Percentiles rank a stretch among this genome's conserved stretches.
phyloP scores from a whole-genome alignment of 1,140 invertebrate species.

The Drosophila arizonae region DNA sequence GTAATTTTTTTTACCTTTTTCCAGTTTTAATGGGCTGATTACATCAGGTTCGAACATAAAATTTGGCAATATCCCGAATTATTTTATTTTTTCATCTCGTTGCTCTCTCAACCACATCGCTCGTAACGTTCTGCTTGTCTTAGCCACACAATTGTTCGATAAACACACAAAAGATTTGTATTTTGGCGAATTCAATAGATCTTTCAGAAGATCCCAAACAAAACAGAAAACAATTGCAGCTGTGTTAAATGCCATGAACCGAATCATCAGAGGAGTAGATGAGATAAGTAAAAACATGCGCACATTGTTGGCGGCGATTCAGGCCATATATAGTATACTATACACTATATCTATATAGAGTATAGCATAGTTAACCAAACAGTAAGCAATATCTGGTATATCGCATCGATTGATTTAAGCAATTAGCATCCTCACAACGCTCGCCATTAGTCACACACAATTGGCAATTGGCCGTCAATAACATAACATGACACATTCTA shows the following conservation, averaged over 20 bases:
- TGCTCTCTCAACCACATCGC: slow-evolving; percentile 4
- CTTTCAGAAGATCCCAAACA: not conserved
- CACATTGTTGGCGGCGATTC: slow-evolving; percentile 15
- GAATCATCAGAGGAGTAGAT: slow-evolving; percentile 9
- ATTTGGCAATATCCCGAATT: not conserved
- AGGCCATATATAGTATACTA: not conserved
- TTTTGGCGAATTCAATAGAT: slow-evolving; percentile 43
- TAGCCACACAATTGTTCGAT: no score
- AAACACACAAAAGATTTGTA: slow-evolving; percentile 12
- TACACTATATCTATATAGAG: not conserved
- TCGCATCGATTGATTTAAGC: slow-evolving; percentile 48
- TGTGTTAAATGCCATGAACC: slow-evolving; percentile 41
- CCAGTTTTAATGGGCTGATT: not conserved
- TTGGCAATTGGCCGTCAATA: slow-evolving; percentile 58
- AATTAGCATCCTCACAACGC: slow-evolving; percentile 63
- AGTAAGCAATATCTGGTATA: not conserved
- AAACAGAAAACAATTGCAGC: slow-evolving; percentile 9
- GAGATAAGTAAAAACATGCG: not conserved
- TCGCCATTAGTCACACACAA: slow-evolving; percentile 66
- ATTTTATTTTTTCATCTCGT: slow-evolving; percentile 3
- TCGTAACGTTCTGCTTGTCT: slow-evolving; percentile 8
- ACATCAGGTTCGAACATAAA: not conserved
- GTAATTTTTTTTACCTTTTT: no score
- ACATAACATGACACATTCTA: slow-evolving; percentile 32
- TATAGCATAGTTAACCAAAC: slow-evolving; percentile 1